Base-by-base conservation (phyloP, 2,797 vertebrate species). In the Heteromormyrus szaboi region DNA sequence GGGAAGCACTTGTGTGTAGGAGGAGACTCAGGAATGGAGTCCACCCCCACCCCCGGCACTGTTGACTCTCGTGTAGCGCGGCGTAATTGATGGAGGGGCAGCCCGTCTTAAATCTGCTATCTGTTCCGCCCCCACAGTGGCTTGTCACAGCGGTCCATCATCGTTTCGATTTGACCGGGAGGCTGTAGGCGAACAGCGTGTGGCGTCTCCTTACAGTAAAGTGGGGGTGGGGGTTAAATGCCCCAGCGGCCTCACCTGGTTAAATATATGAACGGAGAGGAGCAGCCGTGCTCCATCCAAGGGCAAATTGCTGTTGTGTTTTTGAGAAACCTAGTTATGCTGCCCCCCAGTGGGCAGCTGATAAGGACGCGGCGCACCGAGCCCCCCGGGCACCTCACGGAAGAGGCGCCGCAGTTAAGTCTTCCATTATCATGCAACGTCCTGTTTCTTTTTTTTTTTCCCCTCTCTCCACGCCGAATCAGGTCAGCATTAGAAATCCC, bases 401-500 rank as follows among this genome's bases (percentile, higher is more conserved):
- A 76, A 53, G 59, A 76, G 44, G 29, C 0, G 22, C 29, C 48
- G 65, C 87, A 33, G 22, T 51, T 51, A 50, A 79, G 25, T 50
- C 37, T 48, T 11, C 37, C 44, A 72, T 19, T 51, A 37, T 48
- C 1, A 14, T 22, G 8, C 51, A 62, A 25, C 17, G 76, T 48
- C 14, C 14, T 54, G 3, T 54, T 53, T 62, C 4, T 59, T 29
- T 12, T 14, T 8, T 59, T 59, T 14, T 17, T 53, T 4, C 4
- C 8, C 25, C n/a, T 4, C 62, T 1, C 25, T 65, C 59, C n/a
- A 25, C 19, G 25, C 25, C 29, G 2, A 79, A 88, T 68, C 48
- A 79, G 87, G 87, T 88, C 87, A 79, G 65, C 65, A 50, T 54
- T 4, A 56, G 68, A 46, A 81, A 79, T 51, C 48, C 12, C 5